Evolutionary conservation across 1,140 invertebrate genomes (phyloP), one percentile per base, ranked within the genome.

Genomic region (Macrobrachium nipponense): DNA sequence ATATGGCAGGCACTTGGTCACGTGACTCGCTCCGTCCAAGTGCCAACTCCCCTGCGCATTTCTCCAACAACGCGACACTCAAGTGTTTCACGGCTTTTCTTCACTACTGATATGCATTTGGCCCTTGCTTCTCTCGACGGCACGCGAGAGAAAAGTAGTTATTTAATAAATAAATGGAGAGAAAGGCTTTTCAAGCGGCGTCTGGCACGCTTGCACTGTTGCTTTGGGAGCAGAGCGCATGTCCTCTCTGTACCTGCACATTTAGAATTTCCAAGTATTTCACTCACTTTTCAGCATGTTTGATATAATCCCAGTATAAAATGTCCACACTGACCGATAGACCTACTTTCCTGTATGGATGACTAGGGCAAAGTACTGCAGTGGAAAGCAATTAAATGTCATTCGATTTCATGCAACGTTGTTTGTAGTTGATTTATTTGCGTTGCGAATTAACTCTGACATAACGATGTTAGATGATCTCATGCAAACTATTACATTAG

Each of bases 1-100:
- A 86, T 86, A 86, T 86, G 84, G 84, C 12, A 80, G 77, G 76
- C 82, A 64, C 80, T 80, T 58, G 80, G 80, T 82, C 80, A 80
- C 84, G 84, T 86, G 77, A 86, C 84, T 79, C 14, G 77, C 1
- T 18, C 51, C 20, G 27, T 86, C 77, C 84, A 86, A 5, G n/a
- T 27, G 79, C 44, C 15, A 51, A 27, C 20, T 43, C 43, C 23
- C 18, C n/a, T 62, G 27, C 62, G 60, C 62, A 44, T 27, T 43
- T 17, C n/a, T 80, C 64, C 64, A 66, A 23, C 6, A 66, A 44
- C 14, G 64, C 20, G 4, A 43, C 36, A 70, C 15, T 70, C 36
- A 8, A 10, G 51, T n/a, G n/a, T n/a, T 15, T n/a, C 17, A 12
- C 11, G 12, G 18, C 18, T 36, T 5, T 14, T 5, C 36, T 27